phyloP scores from a whole-genome alignment of 2,888 invertebrate genomes.

The Tiphia femorata region DNA sequence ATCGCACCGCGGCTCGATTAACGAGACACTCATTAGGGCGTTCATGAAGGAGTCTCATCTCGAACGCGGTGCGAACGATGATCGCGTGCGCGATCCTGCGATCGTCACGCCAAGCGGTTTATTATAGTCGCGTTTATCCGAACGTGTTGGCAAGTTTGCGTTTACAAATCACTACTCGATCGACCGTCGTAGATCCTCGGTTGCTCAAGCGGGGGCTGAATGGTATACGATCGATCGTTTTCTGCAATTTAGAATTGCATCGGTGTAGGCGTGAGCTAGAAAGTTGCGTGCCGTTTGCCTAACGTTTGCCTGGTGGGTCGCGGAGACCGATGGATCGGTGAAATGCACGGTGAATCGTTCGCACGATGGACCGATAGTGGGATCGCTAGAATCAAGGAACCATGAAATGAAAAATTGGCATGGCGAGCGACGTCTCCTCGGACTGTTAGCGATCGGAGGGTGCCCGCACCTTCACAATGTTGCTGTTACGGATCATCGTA shows the following conservation, averaged over 20 bases:
- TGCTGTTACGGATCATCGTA: conserved; percentile 18
- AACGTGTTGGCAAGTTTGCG: conserved; percentile 3
- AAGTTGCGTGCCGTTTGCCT: background rate
- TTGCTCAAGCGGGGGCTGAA: no score
- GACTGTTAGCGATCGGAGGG: background rate
- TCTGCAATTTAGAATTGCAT: background rate
- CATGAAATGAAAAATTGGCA: no score
- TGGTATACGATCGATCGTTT: background rate
- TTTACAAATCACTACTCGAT: conserved; percentile 1
- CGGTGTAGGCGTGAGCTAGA: background rate
- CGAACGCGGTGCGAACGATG: background rate
- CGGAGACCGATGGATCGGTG: no score
- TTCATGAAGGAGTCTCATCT: no score
- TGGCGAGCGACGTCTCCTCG: no score
- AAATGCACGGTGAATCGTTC: no score
- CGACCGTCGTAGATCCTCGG: background rate
- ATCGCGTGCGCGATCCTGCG: background rate
- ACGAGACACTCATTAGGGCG: no score
- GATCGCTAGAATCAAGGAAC: no score
- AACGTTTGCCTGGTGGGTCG: no score
- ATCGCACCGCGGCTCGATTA: no score
- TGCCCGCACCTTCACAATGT: conserved; percentile 1
- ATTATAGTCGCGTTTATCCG: no score
- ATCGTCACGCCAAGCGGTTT: background rate
- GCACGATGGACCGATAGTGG: no score